These are phyloP conservation scores for Trissoscelio sp. DNA, from an alignment of 2,888 invertebrate genomes.

Conservation along the genomic window DNA sequence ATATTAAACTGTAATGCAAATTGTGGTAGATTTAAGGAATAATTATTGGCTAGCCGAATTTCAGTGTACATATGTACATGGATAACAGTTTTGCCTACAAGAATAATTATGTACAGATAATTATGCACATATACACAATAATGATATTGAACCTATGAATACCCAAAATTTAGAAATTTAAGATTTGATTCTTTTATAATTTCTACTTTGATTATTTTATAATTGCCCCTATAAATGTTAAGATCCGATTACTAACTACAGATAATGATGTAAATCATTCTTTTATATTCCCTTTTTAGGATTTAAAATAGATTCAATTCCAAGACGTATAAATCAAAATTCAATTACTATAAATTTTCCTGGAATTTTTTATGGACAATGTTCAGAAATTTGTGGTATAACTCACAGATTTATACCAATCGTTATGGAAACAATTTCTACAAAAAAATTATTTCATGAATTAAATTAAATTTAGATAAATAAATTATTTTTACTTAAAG, in stretches of 20 bases:
- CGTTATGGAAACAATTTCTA: conserved; percentile 86
- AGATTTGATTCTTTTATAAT: conserved; percentile 88
- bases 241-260: conserved; percentile 87
- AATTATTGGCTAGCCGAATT: too few species aligned
- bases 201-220: conserved; percentile 86
- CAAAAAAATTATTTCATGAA: conserved; percentile 83
- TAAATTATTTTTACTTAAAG: too few species aligned
- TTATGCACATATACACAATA: too few species aligned
- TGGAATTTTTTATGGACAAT: conserved; percentile 89
- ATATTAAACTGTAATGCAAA: too few species aligned
- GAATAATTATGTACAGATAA: too few species aligned
- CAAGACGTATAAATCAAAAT: conserved; percentile 88
- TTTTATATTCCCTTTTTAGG: conserved; percentile 87
- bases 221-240: conserved; percentile 85
- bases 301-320: conserved; percentile 87
- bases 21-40: too few species aligned
- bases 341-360: conserved; percentile 86
- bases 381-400: conserved; percentile 92
- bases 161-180: conserved; percentile 86
- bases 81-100: too few species aligned
- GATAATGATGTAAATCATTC: conserved; percentile 88
- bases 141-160: conserved; percentile 89
- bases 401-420: conserved; percentile 93
- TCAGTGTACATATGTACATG: too few species aligned
- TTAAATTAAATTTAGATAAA: conserved; percentile 75